Percentiles rank a stretch among this genome's conserved stretches.
These are phyloP conservation scores for Heterocephalus glaber DNA, from an alignment of 2,113 vertebrate species.

Conservation along the genomic window DNA sequence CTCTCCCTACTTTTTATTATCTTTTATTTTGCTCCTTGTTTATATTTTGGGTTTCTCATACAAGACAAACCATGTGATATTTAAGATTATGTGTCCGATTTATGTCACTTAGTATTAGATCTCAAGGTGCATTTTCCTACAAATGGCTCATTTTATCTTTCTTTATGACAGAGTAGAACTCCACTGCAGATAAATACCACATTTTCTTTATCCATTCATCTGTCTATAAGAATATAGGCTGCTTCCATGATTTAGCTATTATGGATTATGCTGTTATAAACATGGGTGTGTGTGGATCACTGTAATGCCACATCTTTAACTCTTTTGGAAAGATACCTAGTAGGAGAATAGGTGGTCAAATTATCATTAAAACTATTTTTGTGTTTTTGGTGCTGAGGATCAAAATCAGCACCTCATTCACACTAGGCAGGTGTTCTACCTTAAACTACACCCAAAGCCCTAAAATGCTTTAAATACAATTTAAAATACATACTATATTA, in stretches of 20 bases:
- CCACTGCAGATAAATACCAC: background rate
- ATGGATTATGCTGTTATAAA: background rate
- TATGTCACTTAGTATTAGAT: background rate
- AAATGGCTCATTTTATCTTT: background rate
- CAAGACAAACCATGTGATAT: background rate
- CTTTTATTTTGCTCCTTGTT: background rate
- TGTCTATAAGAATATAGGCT: background rate
- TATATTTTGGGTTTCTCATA: background rate
- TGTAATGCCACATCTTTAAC: background rate
- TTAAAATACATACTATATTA: constrained; percentile 57
- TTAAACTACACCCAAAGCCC: background rate
- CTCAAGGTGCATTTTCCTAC: background rate
- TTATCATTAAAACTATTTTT: background rate
- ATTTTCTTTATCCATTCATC: background rate
- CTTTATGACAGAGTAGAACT: background rate
- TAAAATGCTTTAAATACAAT: background rate
- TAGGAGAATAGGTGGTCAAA: background rate
- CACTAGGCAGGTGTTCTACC: background rate
- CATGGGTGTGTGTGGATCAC: background rate
- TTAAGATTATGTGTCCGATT: background rate
- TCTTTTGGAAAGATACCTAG: background rate
- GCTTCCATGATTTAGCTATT: background rate
- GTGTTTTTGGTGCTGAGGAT: background rate
- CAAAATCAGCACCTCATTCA: background rate
- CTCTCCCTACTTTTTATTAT: background rate